Base-by-base conservation (phyloP, 2,797 vertebrate genomes). In the Fringilla coelebs region DNA sequence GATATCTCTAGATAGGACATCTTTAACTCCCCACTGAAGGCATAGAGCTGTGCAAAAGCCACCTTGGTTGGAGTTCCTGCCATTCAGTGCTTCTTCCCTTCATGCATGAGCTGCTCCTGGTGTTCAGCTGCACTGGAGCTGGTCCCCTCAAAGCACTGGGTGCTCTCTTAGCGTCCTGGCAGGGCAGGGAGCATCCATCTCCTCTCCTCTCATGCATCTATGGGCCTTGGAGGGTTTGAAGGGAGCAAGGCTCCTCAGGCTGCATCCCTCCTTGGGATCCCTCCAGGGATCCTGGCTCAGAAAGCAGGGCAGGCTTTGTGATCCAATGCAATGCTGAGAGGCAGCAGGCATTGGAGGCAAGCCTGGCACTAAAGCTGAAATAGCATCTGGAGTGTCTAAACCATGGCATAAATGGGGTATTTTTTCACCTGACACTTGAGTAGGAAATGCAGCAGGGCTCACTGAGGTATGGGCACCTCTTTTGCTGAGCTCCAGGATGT, bases 61-160 rank as follows among this genome's bases (percentile, higher is more conserved):
- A 49, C 41, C 13, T 17, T 60, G 7, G 16, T 19, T 67, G 43
- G 22, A 51, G 38, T 25, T 66, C 26, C 31, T 78, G 52, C 48
- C 43, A 19, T n/a, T 57, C 45, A 43, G 15, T 54, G 54, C n/a
- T 79, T 31, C 17, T 70, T 77, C 31, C 25, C 7, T 67, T 45
- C 0, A 0, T 52, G n/a, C 6, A 0, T 38, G 68, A 83, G 51
- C 54, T 73, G 79, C 62, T 85, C 28, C 28, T 15, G 0, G 4
- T 68, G 51, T 63, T 86, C 52, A 36, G 54, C 54, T 51, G 41
- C n/a, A 18, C 21, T 74, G 43, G 32, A 66, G 21, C 51, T 26
- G 31, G 26, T 74, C 25, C 21, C 25, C 14, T 66, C 51, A 15
- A 12, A 31, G 61, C 36, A n/a, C 1, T 34, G 45, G 49, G 11